Evolutionary conservation across 2,888 invertebrate species (phyloP).

Genomic region (Timema cristinae): DNA sequence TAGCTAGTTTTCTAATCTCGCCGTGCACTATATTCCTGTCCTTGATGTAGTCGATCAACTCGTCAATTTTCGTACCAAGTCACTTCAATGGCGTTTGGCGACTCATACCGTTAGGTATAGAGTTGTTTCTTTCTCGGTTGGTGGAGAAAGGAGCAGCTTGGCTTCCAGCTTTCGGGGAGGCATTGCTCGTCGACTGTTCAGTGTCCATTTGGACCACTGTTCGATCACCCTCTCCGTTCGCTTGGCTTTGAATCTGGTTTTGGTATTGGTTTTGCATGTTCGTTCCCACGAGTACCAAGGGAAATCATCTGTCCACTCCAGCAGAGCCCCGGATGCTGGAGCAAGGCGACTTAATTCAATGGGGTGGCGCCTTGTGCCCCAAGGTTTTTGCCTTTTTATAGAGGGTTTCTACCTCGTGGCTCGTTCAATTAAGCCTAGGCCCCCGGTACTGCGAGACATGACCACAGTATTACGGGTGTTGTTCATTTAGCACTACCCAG

Average conservation of each 20-base stretch:
- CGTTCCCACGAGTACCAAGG: not conserved
- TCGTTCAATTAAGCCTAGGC: not conserved
- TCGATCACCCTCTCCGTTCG: not conserved
- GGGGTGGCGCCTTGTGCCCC: not conserved
- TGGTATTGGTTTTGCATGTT: not conserved
- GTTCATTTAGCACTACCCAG: not conserved
- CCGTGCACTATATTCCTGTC: not conserved
- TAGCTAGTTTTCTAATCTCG: constrained; percentile 4
- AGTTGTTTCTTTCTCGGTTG: not conserved
- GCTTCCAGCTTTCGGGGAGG: not conserved
- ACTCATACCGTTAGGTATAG: not conserved
- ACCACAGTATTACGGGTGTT: constrained; percentile 7
- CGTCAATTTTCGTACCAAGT: not conserved
- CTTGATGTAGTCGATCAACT: not conserved
- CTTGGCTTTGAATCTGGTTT: no score
- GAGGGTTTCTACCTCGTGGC: not conserved
- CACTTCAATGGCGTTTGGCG: not conserved
- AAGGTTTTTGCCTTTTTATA: not conserved
- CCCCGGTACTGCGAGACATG: constrained; percentile 5
- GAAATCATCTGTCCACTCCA: constrained; percentile 7
- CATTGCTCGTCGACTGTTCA: not conserved
- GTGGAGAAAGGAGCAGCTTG: not conserved
- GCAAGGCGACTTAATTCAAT: constrained; percentile 1
- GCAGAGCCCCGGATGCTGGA: constrained; percentile 8
- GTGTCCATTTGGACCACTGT: not conserved